These are phyloP conservation scores for Strongylocentrotus purpuratus DNA, from an alignment of 35 echinoderm and acorn worm species.

Conservation along the genomic window DNA sequence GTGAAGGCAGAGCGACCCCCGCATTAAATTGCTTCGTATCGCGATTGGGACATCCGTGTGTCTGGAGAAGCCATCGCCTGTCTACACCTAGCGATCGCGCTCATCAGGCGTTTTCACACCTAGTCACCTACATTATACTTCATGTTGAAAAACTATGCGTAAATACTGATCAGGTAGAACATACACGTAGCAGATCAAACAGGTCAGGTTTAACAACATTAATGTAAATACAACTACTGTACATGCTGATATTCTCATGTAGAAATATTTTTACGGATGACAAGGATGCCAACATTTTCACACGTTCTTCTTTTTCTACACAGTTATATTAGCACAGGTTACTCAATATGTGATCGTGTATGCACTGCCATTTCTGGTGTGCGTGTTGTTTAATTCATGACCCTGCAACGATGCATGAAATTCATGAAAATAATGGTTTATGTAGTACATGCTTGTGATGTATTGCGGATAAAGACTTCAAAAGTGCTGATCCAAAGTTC, in stretches of 20 bases:
- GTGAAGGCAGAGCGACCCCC: not conserved
- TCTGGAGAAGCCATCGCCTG: not conserved
- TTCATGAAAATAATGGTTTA: no score
- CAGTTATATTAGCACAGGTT: no score
- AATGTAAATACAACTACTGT: not conserved
- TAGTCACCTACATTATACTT: no score
- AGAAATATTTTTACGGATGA: no score
- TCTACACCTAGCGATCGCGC: not conserved
- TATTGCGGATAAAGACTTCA: no score
- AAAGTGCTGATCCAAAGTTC: not conserved
- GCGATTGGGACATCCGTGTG: not conserved
- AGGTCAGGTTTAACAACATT: not conserved
- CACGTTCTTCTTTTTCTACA: no score
- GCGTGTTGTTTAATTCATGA: no score
- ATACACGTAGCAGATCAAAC: not conserved
- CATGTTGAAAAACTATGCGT: not conserved
- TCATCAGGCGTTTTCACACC: not conserved
- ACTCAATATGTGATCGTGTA: no score
- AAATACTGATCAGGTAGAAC: not conserved
- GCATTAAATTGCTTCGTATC: not conserved
- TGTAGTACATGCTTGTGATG: no score
- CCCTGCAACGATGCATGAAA: no score
- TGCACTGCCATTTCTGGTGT: no score
- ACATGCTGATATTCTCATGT: not conserved
- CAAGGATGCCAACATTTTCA: no score